Conservation (phyloP, 2,113 vertebrate genomes). For the Vanacampus margaritifer region DNA sequence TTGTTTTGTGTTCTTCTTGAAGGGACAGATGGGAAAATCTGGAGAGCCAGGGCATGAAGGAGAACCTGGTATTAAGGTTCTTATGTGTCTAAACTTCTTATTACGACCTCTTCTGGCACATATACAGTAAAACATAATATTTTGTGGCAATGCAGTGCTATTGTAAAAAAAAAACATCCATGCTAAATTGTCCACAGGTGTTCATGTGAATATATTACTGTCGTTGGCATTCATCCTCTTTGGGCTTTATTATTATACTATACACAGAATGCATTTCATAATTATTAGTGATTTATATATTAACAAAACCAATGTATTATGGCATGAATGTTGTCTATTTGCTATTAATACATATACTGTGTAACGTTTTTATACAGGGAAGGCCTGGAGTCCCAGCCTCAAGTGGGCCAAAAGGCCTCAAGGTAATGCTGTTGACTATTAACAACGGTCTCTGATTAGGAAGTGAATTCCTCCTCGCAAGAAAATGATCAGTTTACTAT, state of each 20-base stretch:
- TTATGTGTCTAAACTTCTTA: constrained; percentile 55
- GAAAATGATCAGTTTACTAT: constrained; percentile 8
- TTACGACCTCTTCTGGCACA: constrained; percentile 11
- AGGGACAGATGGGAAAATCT: constrained; percentile 73
- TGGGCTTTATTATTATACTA: too few relatives aligned
- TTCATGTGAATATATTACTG: too few relatives aligned
- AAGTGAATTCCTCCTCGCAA: background rate
- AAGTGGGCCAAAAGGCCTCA: constrained; percentile 64
- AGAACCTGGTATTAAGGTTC: constrained; percentile 79
- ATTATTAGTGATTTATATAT: background rate
- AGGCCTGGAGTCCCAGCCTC: constrained; percentile 49
- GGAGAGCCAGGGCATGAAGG: constrained; percentile 71
- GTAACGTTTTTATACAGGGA: constrained; percentile 55
- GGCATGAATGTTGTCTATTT: background rate
- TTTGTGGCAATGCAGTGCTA: background rate
- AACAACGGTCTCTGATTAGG: background rate
- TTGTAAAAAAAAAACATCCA: background rate
- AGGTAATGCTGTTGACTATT: constrained; percentile 46
- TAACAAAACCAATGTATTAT: background rate
- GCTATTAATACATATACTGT: background rate
- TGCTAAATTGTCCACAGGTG: background rate
- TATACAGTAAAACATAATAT: background rate
- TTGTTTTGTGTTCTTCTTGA: constrained; percentile 16
- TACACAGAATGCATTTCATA: background rate
- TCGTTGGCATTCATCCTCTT: too few relatives aligned